Base-by-base conservation (phyloP, 2,888 invertebrate genomes). In the Elgonia sp. region DNA sequence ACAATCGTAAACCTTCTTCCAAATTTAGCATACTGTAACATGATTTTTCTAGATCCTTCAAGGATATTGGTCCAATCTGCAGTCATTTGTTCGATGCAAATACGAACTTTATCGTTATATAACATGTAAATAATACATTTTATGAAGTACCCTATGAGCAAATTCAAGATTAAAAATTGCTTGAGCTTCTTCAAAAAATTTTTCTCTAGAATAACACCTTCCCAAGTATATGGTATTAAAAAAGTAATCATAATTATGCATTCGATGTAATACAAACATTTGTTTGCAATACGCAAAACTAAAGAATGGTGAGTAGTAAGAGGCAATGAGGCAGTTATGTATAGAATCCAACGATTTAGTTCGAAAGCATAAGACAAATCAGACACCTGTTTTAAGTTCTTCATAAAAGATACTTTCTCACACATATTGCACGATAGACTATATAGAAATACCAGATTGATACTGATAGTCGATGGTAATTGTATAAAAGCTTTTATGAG, bases 71-170 rank as follows among this genome's bases (percentile, higher is more conserved):
- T 46, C 75, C 75, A 75, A 62, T 75, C 75, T 10, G 20, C 46
- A 6, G 60, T 62, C 75, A 75, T 42, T 29, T 75, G 75, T 0
- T 76, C 76, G 10, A 76, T 76, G n/a, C 76, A 76, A n/a, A 50
- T 50, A 1, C 76, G 63, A 9, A 76, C 37, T 29, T 53, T 63
- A 12, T 29, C 46, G 7, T 63, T 62, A 18, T 21, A 62, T 8
- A 50, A 50, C 37, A 29, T 42, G 9, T 42, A 20, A 46, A 75
- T 29, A 8, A 75, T 29, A 16, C 29, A 29, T n/a, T 75, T 72
- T 6, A 72, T 9, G 7, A 72, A 72, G 37, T 57, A 72, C 4
- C 57, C 72, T 55, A 40, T n/a, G 5, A 57, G 20, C 39, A 72
- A 10, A 39, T 57, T 72, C 0, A 72, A 1, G 21, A 57, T 18